Evolutionary conservation across 2,797 vertebrate genomes (phyloP).

Genomic region (Harpagifer antarcticus): DNA sequence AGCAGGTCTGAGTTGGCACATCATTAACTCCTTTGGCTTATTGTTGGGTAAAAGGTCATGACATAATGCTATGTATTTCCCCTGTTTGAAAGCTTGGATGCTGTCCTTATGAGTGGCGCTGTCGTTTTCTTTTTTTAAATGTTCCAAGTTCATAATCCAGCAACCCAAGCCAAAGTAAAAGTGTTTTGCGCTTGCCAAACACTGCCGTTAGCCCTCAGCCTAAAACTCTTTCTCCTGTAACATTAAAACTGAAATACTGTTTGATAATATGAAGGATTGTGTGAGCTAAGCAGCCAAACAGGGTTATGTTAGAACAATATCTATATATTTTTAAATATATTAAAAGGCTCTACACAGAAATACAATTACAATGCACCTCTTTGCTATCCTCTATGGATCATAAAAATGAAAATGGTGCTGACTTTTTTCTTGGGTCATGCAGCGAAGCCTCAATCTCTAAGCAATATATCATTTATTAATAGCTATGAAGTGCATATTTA

Average conservation of each 20-base stretch:
- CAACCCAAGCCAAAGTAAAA: not conserved
- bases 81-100: not conserved
- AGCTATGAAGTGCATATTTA: not conserved
- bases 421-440: not conserved
- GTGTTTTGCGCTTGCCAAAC: too few species aligned
- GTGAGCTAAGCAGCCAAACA: not conserved
- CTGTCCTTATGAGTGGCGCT: not conserved
- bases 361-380: constrained; percentile 2
- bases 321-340: too few species aligned
- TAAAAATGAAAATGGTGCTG: not conserved
- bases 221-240: not conserved
- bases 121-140: not conserved
- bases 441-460: not conserved
- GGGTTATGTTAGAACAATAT: too few species aligned
- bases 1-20: not conserved
- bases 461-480: not conserved
- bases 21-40: not conserved
- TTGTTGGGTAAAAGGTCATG: not conserved
- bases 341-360: not conserved
- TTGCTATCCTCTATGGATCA: not conserved
- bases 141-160: too few species aligned
- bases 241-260: not conserved
- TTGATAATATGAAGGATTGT: not conserved
- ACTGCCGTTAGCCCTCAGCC: not conserved
- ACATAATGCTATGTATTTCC: not conserved